These are phyloP conservation scores for Neomorphus geoffroyi DNA, from an alignment of 2,797 vertebrate species.

Conservation along the genomic window DNA sequence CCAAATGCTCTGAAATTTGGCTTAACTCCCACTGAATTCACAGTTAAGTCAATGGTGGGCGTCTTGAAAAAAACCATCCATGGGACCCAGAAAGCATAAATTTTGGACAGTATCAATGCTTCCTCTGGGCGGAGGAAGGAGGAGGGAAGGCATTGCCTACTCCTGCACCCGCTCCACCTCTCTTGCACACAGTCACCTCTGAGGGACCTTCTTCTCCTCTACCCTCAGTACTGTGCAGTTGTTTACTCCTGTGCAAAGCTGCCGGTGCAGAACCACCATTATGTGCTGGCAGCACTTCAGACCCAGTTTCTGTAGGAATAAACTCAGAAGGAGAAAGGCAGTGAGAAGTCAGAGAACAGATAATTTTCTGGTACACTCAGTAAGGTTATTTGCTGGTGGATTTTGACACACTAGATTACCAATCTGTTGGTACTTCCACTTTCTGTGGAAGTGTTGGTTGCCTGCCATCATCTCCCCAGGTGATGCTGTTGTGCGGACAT, in stretches of 20 bases:
- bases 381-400: not conserved
- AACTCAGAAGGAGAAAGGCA: not conserved
- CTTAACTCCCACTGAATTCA: slow-evolving; percentile 39
- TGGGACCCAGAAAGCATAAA: not conserved
- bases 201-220: not conserved
- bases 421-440: no score
- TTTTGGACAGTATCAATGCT: not conserved
- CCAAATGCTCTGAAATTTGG: not conserved
- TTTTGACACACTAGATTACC: not conserved
- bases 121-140: not conserved
- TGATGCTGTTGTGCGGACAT: not conserved
- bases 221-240: not conserved
- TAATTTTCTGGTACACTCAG: not conserved
- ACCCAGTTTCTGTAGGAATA: not conserved
- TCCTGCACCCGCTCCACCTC: not conserved
- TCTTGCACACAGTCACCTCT: rapidly evolving
- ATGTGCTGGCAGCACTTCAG: not conserved
- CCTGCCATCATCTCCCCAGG: not conserved
- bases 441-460: not conserved
- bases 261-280: not conserved
- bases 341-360: not conserved
- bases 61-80: not conserved
- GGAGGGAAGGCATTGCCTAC: not conserved
- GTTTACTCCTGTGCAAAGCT: not conserved
- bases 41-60: not conserved